Evolutionary conservation across 2,797 vertebrate genomes (phyloP).

Genomic region (Eulemur albifrons): DNA sequence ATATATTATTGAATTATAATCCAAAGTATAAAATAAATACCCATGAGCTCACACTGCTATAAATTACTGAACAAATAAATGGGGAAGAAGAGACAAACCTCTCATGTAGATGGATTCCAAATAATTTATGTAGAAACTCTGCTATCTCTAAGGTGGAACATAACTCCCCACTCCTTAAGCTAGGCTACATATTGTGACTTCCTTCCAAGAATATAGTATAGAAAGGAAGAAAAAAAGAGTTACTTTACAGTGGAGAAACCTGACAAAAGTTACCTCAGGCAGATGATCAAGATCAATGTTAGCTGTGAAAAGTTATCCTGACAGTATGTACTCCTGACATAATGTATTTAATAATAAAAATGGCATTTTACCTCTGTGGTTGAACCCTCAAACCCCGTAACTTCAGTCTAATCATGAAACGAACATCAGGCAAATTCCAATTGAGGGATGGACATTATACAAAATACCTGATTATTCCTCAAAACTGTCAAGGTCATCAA

Average conservation of each 20-base stretch:
- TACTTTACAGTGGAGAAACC: not conserved
- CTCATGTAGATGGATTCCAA: not conserved
- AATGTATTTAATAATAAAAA: not conserved
- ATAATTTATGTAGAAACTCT: not conserved
- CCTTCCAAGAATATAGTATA: not conserved
- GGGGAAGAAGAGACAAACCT: not conserved
- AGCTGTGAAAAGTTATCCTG: not conserved
- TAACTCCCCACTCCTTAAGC: not conserved
- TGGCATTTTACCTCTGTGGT: not conserved
- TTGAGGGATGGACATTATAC: not conserved
- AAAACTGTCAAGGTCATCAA: not conserved
- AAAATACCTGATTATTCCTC: not conserved
- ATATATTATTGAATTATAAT: not conserved
- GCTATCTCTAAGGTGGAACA: not conserved
- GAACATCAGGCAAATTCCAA: conserved; percentile 1
- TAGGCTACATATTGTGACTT: not conserved
- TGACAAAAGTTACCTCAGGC: not conserved
- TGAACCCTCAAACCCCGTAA: not conserved
- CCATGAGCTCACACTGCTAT: not conserved
- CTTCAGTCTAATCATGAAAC: not conserved
- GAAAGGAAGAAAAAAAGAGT: not conserved
- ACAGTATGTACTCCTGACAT: not conserved
- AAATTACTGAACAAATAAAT: not conserved
- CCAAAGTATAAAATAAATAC: not conserved
- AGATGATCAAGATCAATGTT: not conserved